Conservation (phyloP, 2,888 invertebrate species). For the Autographa gamma region DNA sequence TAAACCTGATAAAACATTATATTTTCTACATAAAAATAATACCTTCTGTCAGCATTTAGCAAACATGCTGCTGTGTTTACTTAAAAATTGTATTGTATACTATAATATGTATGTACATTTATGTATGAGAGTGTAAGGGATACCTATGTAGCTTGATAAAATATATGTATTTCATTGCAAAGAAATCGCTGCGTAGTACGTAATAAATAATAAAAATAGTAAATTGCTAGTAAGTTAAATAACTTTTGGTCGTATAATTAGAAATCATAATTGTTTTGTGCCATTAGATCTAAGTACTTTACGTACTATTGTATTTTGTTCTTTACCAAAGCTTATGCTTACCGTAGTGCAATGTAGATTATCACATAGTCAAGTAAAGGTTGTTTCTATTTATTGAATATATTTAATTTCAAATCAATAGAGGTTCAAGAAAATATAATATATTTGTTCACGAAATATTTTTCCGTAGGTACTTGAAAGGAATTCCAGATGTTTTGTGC, state of each 20-base stretch:
- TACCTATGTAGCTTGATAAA: neutral
- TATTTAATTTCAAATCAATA: neutral
- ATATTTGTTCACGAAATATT: too few relatives aligned
- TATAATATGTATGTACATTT: too few relatives aligned
- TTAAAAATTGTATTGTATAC: too few relatives aligned
- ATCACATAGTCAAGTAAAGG: conserved; percentile 10
- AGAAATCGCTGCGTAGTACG: too few relatives aligned
- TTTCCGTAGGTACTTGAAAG: too few relatives aligned
- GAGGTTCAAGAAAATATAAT: too few relatives aligned
- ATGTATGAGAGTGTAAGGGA: neutral
- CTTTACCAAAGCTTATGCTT: conserved; percentile 37
- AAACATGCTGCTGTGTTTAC: too few relatives aligned
- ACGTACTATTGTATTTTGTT: neutral
- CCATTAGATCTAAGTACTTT: conserved; percentile 36
- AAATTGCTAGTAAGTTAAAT: neutral
- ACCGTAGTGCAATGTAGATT: conserved; percentile 42
- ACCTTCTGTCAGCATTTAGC: too few relatives aligned
- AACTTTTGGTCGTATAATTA: neutral
- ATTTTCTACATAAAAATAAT: too few relatives aligned
- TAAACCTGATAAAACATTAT: neutral
- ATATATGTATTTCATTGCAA: too few relatives aligned
- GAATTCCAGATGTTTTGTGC: too few relatives aligned
- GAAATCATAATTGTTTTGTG: conserved; percentile 41
- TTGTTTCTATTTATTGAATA: neutral
- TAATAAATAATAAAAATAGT: too few relatives aligned